phyloP scores from a whole-genome alignment of 1,140 invertebrate species.

The Coenobita brevimanus region DNA sequence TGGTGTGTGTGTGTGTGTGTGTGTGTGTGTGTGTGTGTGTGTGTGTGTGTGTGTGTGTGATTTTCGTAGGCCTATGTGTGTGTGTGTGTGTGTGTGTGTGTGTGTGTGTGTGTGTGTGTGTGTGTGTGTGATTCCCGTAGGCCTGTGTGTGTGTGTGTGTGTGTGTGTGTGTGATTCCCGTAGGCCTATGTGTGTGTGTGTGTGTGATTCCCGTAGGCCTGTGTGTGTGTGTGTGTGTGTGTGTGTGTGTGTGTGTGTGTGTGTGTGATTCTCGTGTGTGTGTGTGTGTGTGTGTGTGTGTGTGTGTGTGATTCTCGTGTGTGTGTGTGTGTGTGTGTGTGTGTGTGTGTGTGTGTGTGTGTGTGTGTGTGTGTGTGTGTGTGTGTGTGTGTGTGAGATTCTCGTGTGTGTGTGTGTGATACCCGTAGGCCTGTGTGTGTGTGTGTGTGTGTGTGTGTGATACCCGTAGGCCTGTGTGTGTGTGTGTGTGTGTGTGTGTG shows the following conservation, averaged over 20 bases:
- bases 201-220: neutral
- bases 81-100: neutral
- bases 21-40: neutral
- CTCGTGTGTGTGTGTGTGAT: too few species aligned
- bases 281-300: too few species aligned
- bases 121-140: neutral
- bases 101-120: too few species aligned
- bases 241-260: neutral
- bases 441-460: too few species aligned
- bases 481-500: neutral
- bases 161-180: neutral
- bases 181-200: conserved; percentile 1
- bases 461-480: too few species aligned
- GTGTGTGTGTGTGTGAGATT: too few species aligned
- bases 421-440: neutral
- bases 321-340: neutral
- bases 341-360: neutral
- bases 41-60: neutral
- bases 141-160: conserved; percentile 17
- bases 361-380: neutral
- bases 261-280: too few species aligned
- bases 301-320: too few species aligned
- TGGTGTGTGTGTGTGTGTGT: conserved; percentile 9
- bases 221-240: neutral
- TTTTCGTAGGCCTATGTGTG: neutral